Conservation (phyloP, 2,797 vertebrate genomes). For the Gadopsis marmoratus region DNA sequence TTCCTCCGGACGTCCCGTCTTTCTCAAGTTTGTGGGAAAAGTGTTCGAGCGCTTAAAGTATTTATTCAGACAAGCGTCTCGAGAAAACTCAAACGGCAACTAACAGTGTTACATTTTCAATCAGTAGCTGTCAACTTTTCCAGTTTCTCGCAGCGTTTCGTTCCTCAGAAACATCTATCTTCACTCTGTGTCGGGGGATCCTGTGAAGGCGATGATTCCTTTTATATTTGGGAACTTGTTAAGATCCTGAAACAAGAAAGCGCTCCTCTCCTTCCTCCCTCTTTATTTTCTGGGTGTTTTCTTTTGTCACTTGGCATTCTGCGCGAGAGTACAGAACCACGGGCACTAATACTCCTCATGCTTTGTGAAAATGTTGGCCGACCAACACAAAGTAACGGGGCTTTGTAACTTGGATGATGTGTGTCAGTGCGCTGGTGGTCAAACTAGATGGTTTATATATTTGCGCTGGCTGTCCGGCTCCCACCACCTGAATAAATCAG, state of each 20-base stretch:
- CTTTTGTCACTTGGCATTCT: not conserved
- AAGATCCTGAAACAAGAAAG: constrained; percentile 9
- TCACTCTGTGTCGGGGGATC: not conserved
- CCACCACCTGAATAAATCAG: not conserved
- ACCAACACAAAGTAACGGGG: not conserved
- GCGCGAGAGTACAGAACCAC: too few species aligned
- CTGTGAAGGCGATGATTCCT: constrained; percentile 17
- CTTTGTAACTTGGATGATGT: constrained; percentile 1
- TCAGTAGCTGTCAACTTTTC: not conserved
- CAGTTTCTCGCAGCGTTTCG: not conserved
- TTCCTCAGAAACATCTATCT: not conserved
- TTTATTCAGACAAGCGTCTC: not conserved
- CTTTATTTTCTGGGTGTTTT: too few species aligned
- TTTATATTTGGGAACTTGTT: constrained; percentile 23
- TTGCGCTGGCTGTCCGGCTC: not conserved
- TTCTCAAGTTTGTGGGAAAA: not conserved
- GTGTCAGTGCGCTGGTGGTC: not conserved
- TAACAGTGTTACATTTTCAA: not conserved
- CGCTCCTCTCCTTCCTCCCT: not conserved
- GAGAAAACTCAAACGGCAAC: not conserved
- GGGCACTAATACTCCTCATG: not conserved
- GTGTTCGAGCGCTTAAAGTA: not conserved
- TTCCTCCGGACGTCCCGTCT: not conserved
- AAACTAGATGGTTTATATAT: not conserved
- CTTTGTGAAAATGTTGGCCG: not conserved